A percentile compares a stretch with the other conserved stretches of the same genome.
Conservation (phyloP, 2,797 vertebrate genomes). For the Dendrocincla tyrannina region DNA sequence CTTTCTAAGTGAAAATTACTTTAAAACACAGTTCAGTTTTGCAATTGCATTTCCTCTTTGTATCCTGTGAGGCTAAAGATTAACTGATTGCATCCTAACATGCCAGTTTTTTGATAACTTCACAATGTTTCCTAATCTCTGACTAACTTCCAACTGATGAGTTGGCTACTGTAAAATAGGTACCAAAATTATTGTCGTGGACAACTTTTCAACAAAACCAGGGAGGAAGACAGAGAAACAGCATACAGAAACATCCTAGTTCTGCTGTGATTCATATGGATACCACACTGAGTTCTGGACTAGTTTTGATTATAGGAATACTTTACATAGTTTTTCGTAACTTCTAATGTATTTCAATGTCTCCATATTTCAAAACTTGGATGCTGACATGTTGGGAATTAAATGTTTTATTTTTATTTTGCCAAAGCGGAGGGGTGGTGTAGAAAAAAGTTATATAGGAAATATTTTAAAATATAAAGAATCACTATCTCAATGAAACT, state of each 20-base stretch:
- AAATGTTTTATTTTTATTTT: background rate
- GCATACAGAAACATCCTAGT: background rate
- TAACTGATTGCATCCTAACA: constrained; percentile 65
- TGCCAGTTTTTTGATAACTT: constrained; percentile 65
- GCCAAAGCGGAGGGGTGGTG: background rate
- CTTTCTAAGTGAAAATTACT: constrained; percentile 52
- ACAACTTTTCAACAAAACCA: background rate
- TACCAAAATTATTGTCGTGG: background rate
- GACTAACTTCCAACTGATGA: constrained; percentile 73
- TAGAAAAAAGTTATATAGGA: background rate
- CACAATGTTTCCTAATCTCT: constrained; percentile 71
- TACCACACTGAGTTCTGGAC: background rate
- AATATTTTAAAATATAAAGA: background rate
- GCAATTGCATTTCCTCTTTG: constrained; percentile 73
- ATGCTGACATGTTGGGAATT: background rate
- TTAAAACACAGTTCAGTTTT: constrained; percentile 56
- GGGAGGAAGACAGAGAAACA: background rate
- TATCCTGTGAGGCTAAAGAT: constrained; percentile 67
- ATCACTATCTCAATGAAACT: background rate
- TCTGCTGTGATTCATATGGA: background rate
- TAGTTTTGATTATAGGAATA: background rate
- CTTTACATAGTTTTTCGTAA: background rate
- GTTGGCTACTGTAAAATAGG: constrained; percentile 17
- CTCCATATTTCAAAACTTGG: background rate
- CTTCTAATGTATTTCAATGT: background rate